Evolutionary conservation across 2,113 vertebrate species (phyloP).

Genomic region (Malurus cyaneus): DNA sequence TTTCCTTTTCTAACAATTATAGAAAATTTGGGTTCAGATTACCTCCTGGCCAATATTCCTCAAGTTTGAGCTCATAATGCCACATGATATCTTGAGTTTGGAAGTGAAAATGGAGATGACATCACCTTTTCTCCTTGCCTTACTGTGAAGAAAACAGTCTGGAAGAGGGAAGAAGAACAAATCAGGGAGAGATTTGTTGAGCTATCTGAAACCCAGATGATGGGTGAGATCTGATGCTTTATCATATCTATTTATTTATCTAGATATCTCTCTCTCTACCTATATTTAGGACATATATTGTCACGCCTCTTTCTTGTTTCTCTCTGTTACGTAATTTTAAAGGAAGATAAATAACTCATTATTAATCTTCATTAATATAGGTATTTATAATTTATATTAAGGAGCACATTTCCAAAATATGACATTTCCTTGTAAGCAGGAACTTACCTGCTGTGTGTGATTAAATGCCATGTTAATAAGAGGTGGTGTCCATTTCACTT

Average conservation of each 20-base stretch:
- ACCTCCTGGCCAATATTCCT: neutral
- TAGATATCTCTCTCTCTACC: neutral
- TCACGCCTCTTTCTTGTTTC: neutral
- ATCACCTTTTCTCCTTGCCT: neutral
- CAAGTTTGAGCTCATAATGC: neutral
- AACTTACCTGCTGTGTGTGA: neutral
- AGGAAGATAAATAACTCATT: neutral
- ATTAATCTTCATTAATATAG: neutral
- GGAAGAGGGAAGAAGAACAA: neutral
- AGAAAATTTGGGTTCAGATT: neutral
- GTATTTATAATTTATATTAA: neutral
- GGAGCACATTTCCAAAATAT: neutral
- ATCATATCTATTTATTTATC: neutral
- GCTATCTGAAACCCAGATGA: neutral
- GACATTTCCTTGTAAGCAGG: neutral
- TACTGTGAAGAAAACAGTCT: neutral
- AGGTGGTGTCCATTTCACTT: neutral
- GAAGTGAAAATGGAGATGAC: neutral
- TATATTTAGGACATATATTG: neutral
- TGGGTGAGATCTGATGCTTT: neutral
- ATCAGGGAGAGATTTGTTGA: neutral
- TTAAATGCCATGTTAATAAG: neutral
- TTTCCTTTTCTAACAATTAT: neutral
- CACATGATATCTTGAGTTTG: neutral
- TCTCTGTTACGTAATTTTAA: neutral